Evolutionary conservation across 2,888 invertebrate genomes (phyloP).

Genomic region (Cosmia pyralina): DNA sequence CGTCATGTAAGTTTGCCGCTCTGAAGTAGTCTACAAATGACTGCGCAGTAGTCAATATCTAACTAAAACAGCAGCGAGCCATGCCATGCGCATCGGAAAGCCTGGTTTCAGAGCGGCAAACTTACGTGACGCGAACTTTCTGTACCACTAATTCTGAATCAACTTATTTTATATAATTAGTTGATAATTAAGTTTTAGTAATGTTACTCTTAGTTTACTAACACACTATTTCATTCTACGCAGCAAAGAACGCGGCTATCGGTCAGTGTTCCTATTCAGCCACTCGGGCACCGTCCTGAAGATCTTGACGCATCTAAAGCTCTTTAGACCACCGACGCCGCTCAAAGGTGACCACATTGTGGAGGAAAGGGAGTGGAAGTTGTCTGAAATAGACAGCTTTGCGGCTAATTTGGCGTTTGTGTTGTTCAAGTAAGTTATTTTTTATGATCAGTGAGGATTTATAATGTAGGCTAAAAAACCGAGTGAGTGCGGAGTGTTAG

Average conservation of each 20-base stretch:
- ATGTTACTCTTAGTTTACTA: neutral
- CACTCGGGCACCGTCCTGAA: conserved; percentile 96
- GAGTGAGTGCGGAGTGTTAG: too few relatives aligned
- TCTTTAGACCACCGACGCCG: conserved; percentile 92
- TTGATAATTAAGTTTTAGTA: neutral
- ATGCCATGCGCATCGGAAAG: too few relatives aligned
- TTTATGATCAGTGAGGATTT: neutral
- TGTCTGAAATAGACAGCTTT: conserved; percentile 93
- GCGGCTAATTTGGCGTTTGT: conserved; percentile 95
- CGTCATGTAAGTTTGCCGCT: too few relatives aligned
- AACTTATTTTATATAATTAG: too few relatives aligned
- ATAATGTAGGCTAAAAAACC: neutral
- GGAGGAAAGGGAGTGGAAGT: conserved; percentile 89
- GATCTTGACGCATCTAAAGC: conserved; percentile 92
- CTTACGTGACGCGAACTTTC: too few relatives aligned
- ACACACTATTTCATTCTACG: conserved; percentile 27
- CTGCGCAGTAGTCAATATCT: too few relatives aligned
- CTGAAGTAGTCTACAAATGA: too few relatives aligned
- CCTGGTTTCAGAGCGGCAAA: too few relatives aligned
- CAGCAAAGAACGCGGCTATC: conserved; percentile 77
- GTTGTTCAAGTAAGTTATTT: conserved; percentile 92
- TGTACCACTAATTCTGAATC: too few relatives aligned
- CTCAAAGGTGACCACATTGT: conserved; percentile 90
- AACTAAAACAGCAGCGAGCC: too few relatives aligned
- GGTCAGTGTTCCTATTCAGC: conserved; percentile 93